phyloP scores from a whole-genome alignment of 2,797 vertebrate species.

The Brachyalestes nurse region DNA sequence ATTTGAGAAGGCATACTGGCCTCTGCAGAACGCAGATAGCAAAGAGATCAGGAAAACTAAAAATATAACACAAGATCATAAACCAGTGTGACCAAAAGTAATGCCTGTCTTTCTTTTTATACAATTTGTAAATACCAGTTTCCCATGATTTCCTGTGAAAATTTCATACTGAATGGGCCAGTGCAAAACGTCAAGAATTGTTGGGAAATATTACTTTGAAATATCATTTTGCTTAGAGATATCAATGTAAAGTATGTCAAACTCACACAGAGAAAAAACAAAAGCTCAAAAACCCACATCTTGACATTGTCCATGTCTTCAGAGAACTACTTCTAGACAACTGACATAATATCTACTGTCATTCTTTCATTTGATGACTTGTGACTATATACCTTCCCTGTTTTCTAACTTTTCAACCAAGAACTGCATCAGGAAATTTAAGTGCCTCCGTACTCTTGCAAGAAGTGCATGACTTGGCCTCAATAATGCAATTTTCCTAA shows the following conservation, averaged over 20 bases:
- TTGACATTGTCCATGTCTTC: no score
- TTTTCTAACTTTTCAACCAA: no score
- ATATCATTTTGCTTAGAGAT: no score
- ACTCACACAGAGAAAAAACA: background rate
- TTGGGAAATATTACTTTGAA: no score
- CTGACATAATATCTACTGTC: no score
- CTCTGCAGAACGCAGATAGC: conserved; percentile 70
- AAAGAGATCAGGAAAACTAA: conserved; percentile 65
- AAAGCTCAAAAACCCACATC: background rate
- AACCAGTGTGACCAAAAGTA: conserved; percentile 55
- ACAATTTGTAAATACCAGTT: background rate
- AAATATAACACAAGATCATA: conserved; percentile 63
- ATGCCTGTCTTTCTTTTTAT: background rate
- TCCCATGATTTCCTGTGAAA: no score
- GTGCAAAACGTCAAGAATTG: conserved; percentile 80
- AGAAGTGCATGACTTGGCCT: no score
- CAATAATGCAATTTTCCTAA: conserved; percentile 26
- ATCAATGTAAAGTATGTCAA: no score
- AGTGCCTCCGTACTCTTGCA: background rate
- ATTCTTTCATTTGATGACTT: no score
- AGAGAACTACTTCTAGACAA: no score
- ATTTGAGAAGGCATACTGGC: conserved; percentile 69
- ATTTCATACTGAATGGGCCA: conserved; percentile 24
- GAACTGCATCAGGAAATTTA: conserved; percentile 7
- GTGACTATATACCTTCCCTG: no score